phyloP scores from a whole-genome alignment of 2,888 invertebrate species.

The Allophyes oxyacanthae region DNA sequence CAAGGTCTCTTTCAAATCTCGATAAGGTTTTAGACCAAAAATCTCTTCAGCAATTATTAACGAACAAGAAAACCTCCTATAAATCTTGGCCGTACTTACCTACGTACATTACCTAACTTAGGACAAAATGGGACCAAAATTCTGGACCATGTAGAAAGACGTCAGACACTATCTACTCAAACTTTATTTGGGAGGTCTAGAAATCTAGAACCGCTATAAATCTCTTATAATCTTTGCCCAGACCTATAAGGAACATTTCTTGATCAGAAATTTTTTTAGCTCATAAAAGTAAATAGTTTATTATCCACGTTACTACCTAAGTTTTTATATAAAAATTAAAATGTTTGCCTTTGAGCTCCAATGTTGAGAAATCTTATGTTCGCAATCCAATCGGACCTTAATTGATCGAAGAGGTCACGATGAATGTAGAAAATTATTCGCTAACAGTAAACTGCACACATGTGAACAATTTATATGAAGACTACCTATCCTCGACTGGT shows the following conservation, averaged over 20 bases:
- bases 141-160: slow-evolving; percentile 1
- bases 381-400: no score
- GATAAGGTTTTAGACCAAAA: no score
- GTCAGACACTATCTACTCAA: slow-evolving; percentile 20
- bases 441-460: no score
- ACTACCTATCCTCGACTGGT: not conserved
- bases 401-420: no score
- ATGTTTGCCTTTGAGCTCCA: not conserved
- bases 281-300: no score
- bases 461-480: no score
- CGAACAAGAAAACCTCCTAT: not conserved
- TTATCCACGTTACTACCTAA: no score
- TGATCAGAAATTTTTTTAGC: slow-evolving; percentile 23
- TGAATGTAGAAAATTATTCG: no score
- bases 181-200: slow-evolving; percentile 38
- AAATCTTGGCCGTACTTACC: slow-evolving; percentile 8
- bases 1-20: no score
- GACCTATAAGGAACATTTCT: slow-evolving; percentile 6
- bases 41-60: not conserved
- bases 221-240: slow-evolving; percentile 24
- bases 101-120: slow-evolving; percentile 1
- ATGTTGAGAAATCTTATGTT: no score
- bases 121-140: slow-evolving; percentile 16
- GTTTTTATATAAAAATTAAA: no score
- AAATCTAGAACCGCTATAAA: slow-evolving; percentile 15